phyloP scores from a whole-genome alignment of 1,140 invertebrate species.

The Lepidotrigona ventralis region DNA sequence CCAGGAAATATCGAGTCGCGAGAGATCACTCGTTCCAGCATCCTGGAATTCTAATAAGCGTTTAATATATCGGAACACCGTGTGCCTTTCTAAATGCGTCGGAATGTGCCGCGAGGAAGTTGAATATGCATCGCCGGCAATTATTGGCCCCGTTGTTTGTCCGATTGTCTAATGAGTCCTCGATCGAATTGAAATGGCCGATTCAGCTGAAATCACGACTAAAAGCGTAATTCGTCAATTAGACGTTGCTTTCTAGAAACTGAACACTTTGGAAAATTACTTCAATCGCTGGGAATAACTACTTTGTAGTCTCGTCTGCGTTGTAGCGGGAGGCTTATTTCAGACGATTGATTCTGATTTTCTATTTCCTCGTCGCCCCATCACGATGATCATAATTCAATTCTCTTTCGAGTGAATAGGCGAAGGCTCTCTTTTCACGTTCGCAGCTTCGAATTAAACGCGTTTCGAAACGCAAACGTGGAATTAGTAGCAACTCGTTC shows the following conservation, averaged over 20 bases:
- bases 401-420: no score
- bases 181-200: constrained; percentile 42
- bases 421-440: neutral
- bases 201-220: constrained; percentile 28
- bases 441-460: neutral
- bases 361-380: neutral
- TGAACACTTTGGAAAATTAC: neutral
- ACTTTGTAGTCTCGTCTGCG: no score
- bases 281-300: neutral
- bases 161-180: constrained; percentile 53
- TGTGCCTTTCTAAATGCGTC: constrained; percentile 40
- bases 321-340: neutral
- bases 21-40: constrained; percentile 32
- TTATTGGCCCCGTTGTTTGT: constrained; percentile 36
- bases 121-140: constrained; percentile 27
- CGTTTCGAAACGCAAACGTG: neutral
- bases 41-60: constrained; percentile 51
- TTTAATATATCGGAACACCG: constrained; percentile 18
- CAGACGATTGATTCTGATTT: neutral
- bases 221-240: neutral
- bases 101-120: constrained; percentile 52
- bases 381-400: neutral
- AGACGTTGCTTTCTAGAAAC: neutral
- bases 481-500: neutral
- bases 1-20: constrained; percentile 7